Conservation (phyloP, 2,888 invertebrate species). For the Tyria jacobaeae region DNA sequence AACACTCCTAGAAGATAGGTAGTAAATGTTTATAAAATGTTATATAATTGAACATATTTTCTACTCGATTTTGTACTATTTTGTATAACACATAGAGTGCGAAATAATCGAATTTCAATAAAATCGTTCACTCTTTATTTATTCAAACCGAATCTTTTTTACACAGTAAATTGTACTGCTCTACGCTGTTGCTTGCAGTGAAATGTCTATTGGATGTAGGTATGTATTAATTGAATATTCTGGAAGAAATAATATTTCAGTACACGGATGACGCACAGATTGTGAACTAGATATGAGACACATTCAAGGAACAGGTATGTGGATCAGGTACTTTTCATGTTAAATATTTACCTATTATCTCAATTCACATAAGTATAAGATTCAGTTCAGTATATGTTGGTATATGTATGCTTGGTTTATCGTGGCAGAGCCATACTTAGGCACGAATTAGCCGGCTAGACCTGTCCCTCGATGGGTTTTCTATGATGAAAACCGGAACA, state of each 20-base stretch:
- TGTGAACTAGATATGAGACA: neutral
- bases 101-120: neutral
- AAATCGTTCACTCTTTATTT: neutral
- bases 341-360: no score
- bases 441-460: no score
- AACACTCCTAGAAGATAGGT: neutral
- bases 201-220: neutral
- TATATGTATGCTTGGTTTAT: no score
- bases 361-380: neutral
- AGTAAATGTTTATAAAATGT: neutral
- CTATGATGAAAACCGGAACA: no score
- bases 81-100: neutral
- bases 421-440: no score
- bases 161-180: neutral
- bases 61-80: neutral
- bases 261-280: neutral
- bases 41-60: constrained; percentile 1
- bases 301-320: neutral
- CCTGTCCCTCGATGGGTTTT: no score
- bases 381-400: no score
- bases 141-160: neutral
- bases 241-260: neutral
- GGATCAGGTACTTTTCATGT: neutral
- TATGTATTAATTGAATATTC: neutral
- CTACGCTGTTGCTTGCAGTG: neutral